These are phyloP conservation scores for Ciconia nigra DNA, from an alignment of 2,797 vertebrate genomes.

Conservation along the genomic window DNA sequence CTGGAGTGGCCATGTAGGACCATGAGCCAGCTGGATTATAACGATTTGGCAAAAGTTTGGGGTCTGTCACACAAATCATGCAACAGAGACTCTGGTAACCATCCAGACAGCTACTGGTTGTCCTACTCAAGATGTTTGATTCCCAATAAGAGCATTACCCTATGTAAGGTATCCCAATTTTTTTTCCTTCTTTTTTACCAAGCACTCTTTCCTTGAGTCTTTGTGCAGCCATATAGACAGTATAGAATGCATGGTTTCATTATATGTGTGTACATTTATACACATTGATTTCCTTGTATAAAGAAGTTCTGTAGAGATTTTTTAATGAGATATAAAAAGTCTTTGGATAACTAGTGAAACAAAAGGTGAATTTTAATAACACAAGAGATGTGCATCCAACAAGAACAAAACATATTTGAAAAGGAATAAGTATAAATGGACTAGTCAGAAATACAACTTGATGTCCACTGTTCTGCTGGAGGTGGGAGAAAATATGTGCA, in stretches of 20 bases:
- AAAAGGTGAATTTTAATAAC: background rate
- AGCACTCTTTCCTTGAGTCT: rapidly evolving
- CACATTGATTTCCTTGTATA: background rate
- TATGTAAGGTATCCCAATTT: background rate
- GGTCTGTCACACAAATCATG: background rate
- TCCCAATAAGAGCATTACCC: background rate
- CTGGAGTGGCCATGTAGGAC: background rate
- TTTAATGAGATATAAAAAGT: background rate
- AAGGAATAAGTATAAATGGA: background rate
- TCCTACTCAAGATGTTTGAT: background rate
- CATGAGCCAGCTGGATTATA: background rate
- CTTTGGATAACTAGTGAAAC: background rate
- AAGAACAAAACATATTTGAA: background rate
- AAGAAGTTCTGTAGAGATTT: background rate
- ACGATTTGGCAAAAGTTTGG: background rate
- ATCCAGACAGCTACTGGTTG: background rate
- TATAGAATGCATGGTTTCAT: background rate
- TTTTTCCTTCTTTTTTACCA: background rate
- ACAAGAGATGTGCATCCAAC: background rate
- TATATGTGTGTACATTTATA: background rate
- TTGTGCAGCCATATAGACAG: background rate
- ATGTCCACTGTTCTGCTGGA: background rate
- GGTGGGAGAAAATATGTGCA: background rate
- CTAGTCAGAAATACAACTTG: background rate
- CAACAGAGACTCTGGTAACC: background rate